Conservation (phyloP, 2,888 invertebrate species). For the Spodoptera exigua region DNA sequence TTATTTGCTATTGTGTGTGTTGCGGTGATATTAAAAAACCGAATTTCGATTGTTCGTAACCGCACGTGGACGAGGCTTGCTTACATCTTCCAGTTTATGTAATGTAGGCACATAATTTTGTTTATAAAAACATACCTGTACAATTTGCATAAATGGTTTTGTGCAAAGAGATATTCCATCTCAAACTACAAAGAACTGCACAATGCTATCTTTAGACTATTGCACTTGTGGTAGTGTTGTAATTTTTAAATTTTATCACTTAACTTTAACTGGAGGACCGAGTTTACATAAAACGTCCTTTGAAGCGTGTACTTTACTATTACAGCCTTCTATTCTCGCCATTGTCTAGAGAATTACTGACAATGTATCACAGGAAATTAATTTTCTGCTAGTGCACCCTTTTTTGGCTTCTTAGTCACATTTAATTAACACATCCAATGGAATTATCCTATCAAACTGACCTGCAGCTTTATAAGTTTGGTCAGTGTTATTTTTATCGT, state of each 20-base stretch:
- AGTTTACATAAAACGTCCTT: not conserved
- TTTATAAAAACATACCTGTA: not conserved
- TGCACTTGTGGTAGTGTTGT: too few relatives aligned
- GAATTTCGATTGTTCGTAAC: conserved; percentile 58
- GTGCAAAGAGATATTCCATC: too few relatives aligned
- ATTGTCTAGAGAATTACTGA: not conserved
- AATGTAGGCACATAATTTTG: conserved; percentile 22
- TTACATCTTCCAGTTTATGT: conserved; percentile 46
- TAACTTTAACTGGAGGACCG: not conserved
- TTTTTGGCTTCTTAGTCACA: conserved; percentile 1
- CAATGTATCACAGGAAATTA: not conserved
- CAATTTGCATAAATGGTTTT: not conserved
- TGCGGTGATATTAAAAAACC: conserved; percentile 48
- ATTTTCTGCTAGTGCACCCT: not conserved
- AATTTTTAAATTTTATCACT: too few relatives aligned
- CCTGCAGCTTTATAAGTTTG: conserved; percentile 5
- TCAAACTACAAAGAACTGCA: too few relatives aligned
- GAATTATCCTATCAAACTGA: not conserved
- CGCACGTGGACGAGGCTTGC: conserved; percentile 39
- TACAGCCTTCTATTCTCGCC: not conserved
- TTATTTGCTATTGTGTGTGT: conserved; percentile 65
- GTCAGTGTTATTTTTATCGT: conserved; percentile 27
- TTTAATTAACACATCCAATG: not conserved
- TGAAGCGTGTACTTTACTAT: not conserved
- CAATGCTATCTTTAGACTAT: too few relatives aligned